phyloP scores from a whole-genome alignment of 2,888 invertebrate genomes.

The Drosophila silvestris region DNA sequence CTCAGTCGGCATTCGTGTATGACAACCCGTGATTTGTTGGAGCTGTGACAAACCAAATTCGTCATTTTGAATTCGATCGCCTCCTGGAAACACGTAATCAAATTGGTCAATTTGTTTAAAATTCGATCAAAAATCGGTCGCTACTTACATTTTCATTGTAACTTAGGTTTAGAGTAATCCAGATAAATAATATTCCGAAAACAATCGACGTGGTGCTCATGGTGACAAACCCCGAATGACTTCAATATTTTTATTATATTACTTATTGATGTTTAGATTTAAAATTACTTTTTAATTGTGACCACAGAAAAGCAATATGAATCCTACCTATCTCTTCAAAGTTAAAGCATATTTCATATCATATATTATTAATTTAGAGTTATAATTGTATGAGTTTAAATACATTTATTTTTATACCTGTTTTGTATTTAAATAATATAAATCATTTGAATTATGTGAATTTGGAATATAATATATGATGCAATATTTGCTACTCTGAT shows the following conservation, averaged over 20 bases:
- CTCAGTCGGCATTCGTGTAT: constrained; percentile 22
- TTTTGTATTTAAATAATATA: not conserved
- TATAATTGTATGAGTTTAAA: too few relatives aligned
- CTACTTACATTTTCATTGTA: not conserved
- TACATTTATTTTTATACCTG: too few relatives aligned
- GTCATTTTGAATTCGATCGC: constrained; percentile 25
- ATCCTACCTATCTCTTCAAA: accelerated
- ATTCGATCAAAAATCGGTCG: accelerated
- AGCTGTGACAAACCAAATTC: constrained; percentile 13
- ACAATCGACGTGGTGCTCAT: not conserved
- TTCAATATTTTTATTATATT: not conserved
- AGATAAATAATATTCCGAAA: not conserved
- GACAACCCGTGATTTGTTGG: constrained; percentile 4
- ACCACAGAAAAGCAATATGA: accelerated
- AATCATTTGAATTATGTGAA: not conserved
- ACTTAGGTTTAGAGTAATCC: not conserved
- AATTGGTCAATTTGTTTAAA: not conserved
- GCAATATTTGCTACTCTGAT: too few relatives aligned
- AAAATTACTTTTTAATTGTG: not conserved
- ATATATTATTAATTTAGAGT: too few relatives aligned
- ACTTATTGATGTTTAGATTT: accelerated
- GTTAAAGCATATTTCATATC: accelerated
- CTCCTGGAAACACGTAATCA: not conserved
- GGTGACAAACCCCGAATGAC: not conserved
- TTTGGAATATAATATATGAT: not conserved